Evolutionary conservation across 2,888 invertebrate species (phyloP).

Genomic region (Pammene fasciana): DNA sequence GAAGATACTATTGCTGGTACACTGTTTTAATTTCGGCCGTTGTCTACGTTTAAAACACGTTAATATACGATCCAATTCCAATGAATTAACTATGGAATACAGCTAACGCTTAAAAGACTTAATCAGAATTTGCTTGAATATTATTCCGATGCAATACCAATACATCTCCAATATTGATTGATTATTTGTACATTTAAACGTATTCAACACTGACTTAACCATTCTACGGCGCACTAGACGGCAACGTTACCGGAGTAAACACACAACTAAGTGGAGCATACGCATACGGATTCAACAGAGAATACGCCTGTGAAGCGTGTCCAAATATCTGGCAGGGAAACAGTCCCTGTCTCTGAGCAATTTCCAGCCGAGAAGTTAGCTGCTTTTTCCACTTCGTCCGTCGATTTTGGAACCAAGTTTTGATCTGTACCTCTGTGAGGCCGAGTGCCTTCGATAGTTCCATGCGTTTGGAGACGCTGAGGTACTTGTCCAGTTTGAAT

Average conservation of each 20-base stretch:
- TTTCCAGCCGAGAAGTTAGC: constrained; percentile 93
- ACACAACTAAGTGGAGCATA: constrained; percentile 84
- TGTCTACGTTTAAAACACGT: too few species aligned
- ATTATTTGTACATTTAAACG: background rate
- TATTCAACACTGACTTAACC: background rate
- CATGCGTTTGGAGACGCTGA: constrained; percentile 97
- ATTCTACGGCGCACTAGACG: constrained; percentile 66
- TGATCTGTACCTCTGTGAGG: constrained; percentile 97
- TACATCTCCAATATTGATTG: too few species aligned
- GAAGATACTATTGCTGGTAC: too few species aligned
- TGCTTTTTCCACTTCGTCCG: constrained; percentile 99
- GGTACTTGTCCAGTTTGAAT: constrained; percentile 97
- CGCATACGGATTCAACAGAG: constrained; percentile 85
- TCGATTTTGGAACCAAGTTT: constrained; percentile 98
- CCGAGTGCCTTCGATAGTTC: constrained; percentile 94
- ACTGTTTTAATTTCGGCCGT: too few species aligned
- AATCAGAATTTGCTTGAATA: too few species aligned
- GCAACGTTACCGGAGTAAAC: constrained; percentile 81
- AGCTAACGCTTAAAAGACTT: too few species aligned
- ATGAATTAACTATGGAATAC: too few species aligned
- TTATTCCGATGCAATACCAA: too few species aligned
- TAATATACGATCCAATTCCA: too few species aligned
- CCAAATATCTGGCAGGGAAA: constrained; percentile 88
- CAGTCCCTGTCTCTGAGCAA: constrained; percentile 93
- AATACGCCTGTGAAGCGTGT: constrained; percentile 84